These are phyloP conservation scores for Coelinius sp. DNA, from an alignment of 2,888 invertebrate species.

Conservation along the genomic window DNA sequence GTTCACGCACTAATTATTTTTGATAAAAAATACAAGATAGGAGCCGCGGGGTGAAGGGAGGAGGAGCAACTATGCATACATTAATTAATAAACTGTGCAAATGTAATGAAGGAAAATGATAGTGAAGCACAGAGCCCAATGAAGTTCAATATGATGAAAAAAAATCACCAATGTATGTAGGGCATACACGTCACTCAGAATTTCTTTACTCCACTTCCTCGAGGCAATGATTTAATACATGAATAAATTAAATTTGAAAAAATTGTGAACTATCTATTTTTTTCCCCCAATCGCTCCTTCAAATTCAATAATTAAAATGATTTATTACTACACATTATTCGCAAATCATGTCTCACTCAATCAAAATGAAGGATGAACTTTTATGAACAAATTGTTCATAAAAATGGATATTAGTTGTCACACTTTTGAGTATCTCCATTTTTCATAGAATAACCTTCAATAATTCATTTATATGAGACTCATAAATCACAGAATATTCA, in stretches of 20 bases:
- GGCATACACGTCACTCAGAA: background rate
- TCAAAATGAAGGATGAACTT: background rate
- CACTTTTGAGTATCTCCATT: background rate
- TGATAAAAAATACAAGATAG: conserved; percentile 54
- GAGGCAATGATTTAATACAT: background rate
- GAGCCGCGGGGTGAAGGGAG: conserved; percentile 1
- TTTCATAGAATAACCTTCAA: background rate
- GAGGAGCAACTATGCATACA: conserved; percentile 2
- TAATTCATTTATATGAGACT: background rate
- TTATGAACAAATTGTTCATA: background rate
- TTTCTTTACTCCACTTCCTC: background rate
- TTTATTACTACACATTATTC: background rate
- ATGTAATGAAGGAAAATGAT: background rate
- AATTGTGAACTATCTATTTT: background rate
- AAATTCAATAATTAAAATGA: background rate
- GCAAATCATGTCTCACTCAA: background rate
- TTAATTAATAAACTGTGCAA: conserved; percentile 24
- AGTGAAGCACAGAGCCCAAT: conserved; percentile 5
- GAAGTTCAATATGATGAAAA: background rate
- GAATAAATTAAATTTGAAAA: background rate
- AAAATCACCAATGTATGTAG: background rate
- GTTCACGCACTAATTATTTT: conserved; percentile 60
- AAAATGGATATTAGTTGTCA: background rate
- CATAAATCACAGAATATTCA: background rate
- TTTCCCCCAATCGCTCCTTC: background rate